Conservation (phyloP, 37 sponge, comb jelly and placozoan species). For the Chondrosia reniformis region DNA sequence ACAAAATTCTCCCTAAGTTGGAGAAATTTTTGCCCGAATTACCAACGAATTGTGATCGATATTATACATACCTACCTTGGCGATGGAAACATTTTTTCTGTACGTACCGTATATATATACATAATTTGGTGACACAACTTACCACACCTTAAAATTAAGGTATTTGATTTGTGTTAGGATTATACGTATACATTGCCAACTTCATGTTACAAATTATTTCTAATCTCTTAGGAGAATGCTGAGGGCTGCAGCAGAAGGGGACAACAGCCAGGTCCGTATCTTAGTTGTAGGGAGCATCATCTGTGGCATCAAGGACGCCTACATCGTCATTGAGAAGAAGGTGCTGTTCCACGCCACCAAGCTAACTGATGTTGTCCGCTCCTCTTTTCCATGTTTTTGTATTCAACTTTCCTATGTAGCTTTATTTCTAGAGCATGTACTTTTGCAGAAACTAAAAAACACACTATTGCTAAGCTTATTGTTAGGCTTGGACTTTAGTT, state of each 20-base stretch:
- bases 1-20: too few relatives aligned
- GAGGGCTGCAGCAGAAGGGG: background rate
- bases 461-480: background rate
- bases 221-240: background rate
- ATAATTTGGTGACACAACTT: too few relatives aligned
- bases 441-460: background rate
- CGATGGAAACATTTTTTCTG: too few relatives aligned
- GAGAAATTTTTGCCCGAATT: too few relatives aligned
- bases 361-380: background rate
- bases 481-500: background rate
- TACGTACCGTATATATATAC: too few relatives aligned
- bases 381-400: background rate
- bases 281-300: background rate
- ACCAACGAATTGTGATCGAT: too few relatives aligned
- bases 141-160: too few relatives aligned
- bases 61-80: too few relatives aligned
- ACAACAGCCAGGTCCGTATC: background rate
- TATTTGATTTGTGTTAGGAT: too few relatives aligned
- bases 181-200: too few relatives aligned
- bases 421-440: background rate
- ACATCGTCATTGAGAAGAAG: background rate
- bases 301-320: background rate
- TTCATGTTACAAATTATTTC: too few relatives aligned
- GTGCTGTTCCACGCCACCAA: constrained; percentile 1
- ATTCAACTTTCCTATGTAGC: background rate